Evolutionary conservation across 1,140 invertebrate genomes (phyloP).

Genomic region (Cyphomyrmex costatus): DNA sequence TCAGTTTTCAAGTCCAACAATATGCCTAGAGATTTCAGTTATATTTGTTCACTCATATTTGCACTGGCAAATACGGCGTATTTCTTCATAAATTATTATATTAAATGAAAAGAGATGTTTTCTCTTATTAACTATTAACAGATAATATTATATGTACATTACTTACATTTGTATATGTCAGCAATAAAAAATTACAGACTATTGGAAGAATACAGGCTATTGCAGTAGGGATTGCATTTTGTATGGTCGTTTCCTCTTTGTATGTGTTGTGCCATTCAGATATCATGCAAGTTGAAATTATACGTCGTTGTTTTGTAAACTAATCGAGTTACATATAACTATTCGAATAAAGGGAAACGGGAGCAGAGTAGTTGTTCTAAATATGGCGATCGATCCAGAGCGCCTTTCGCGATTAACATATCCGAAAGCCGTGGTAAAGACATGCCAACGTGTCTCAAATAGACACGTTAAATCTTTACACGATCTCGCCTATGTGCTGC

Average conservation of each 20-base stretch:
- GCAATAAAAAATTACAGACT: not conserved
- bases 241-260: not conserved
- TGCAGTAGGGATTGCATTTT: not conserved
- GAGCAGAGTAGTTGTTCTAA: constrained; percentile 12
- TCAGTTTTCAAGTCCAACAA: constrained; percentile 5
- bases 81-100: not conserved
- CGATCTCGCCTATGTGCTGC: not conserved
- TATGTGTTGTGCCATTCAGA: not conserved
- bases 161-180: not conserved
- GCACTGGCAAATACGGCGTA: not conserved
- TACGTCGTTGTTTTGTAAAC: not conserved
- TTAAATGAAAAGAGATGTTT: not conserved
- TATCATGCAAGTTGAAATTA: constrained; percentile 9
- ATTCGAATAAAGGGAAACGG: not conserved
- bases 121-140: not conserved
- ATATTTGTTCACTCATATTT: not conserved
- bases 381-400: constrained; percentile 18
- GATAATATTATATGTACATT: not conserved
- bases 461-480: constrained; percentile 27
- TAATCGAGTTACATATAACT: constrained; percentile 6
- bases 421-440: constrained; percentile 34
- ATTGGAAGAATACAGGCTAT: not conserved
- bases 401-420: constrained; percentile 14
- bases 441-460: constrained; percentile 2
- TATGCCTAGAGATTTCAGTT: constrained; percentile 6